These are phyloP conservation scores for Caretta caretta DNA, from an alignment of 2,113 vertebrate species.

Conservation along the genomic window DNA sequence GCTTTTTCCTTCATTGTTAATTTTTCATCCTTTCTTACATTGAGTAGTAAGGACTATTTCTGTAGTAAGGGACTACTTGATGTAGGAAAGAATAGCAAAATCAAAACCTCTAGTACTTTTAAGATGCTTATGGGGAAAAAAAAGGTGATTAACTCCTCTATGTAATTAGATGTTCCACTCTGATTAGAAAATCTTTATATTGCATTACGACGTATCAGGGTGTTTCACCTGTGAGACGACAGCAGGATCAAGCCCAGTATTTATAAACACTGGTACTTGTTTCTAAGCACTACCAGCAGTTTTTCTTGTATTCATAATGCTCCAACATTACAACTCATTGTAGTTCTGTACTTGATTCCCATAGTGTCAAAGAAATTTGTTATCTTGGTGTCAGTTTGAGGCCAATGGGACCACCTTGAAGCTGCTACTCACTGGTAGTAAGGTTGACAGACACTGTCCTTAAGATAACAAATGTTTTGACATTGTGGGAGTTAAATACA, in stretches of 20 bases:
- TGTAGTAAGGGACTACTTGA: background rate
- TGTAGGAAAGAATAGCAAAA: background rate
- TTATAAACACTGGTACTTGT: conserved; percentile 13
- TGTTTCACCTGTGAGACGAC: background rate
- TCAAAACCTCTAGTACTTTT: background rate
- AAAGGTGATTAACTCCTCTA: background rate
- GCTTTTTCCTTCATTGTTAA: background rate
- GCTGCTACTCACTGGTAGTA: background rate
- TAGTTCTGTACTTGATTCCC: conserved; percentile 30
- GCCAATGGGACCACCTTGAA: conserved; percentile 32
- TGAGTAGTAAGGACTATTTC: background rate
- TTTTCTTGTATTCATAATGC: background rate
- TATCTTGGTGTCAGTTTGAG: conserved; percentile 32
- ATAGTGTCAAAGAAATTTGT: conserved; percentile 14
- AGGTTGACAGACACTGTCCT: conserved; percentile 32
- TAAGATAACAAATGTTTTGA: conserved; percentile 59
- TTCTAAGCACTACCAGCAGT: conserved; percentile 30
- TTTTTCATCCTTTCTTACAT: background rate
- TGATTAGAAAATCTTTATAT: conserved; percentile 12
- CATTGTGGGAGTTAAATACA: conserved; percentile 30
- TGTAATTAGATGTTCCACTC: background rate
- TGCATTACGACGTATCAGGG: background rate
- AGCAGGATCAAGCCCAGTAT: background rate
- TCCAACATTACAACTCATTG: conserved; percentile 19
- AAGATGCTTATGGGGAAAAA: background rate